These are phyloP conservation scores for Cataglyphis hispanica DNA, from an alignment of 1,140 invertebrate genomes.

Conservation along the genomic window DNA sequence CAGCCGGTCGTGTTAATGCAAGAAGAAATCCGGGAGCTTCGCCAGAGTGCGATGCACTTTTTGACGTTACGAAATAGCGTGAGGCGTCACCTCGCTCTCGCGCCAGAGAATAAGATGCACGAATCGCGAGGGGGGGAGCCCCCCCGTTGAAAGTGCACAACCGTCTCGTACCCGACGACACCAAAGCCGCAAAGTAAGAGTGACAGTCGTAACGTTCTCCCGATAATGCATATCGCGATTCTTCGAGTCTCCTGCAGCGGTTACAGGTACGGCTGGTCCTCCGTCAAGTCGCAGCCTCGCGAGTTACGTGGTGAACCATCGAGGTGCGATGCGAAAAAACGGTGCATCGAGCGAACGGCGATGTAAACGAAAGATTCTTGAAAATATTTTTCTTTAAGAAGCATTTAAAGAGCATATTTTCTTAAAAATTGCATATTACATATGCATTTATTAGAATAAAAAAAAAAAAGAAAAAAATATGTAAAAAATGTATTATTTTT, in stretches of 20 bases:
- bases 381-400: neutral
- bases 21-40: neutral
- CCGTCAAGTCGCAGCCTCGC: constrained; percentile 28
- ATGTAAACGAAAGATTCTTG: neutral
- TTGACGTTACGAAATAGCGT: constrained; percentile 43
- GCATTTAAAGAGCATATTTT: too few relatives aligned
- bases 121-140: constrained; percentile 11
- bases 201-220: constrained; percentile 54
- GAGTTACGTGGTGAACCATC: constrained; percentile 27
- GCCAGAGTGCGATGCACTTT: constrained; percentile 12
- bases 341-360: neutral
- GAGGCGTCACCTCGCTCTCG: neutral
- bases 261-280: constrained; percentile 20
- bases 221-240: constrained; percentile 64
- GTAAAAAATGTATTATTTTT: neutral
- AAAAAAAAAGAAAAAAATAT: neutral
- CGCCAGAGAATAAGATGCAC: constrained; percentile 35
- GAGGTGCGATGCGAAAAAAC: constrained; percentile 11
- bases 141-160: constrained; percentile 34
- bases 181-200: constrained; percentile 56
- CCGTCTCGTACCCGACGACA: neutral
- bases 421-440: neutral
- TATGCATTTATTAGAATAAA: neutral
- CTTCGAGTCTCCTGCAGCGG: constrained; percentile 31
- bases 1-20: constrained; percentile 21